Evolutionary conservation across 2,797 vertebrate species (phyloP), one percentile per base, ranked within the genome.

Genomic region (Rhinatrema bivittatum): DNA sequence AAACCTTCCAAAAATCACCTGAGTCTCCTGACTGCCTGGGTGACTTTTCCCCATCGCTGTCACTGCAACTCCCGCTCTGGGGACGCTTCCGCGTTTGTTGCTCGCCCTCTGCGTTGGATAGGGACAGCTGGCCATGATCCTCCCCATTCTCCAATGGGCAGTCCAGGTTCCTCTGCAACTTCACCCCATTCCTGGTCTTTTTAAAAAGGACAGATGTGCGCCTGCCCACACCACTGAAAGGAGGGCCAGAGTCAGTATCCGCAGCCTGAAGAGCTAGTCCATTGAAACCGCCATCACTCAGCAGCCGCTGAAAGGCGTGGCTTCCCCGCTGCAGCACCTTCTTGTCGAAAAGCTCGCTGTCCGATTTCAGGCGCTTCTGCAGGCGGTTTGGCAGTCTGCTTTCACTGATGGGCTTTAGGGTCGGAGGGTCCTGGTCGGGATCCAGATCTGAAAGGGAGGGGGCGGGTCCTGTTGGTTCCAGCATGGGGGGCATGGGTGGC

Each of bases 181-280:
- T 81, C 13, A 80, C 73, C 9, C 93, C 92, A 0, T 94, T 97
- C 74, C 91, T 95, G 20, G 91, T 91, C 64, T 97, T 98, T 69
- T 85, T 96, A 50, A 95, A 95, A 28, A 95, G 79, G 33, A 96
- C 72, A 1, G 94, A 91, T 0, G 93, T 94, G 31, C 91, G 85
- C 5, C 91, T 85, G 23, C 93, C 92, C 12, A 93, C 91, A 0
- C 84, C 86, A 2, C 76, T 78, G 3, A 78, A 70, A 3, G 68
- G 23, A n/a, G 82, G 69, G 2, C 61, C 73, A 11, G 74, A 42
- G 1, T 67, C 36, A 26, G 53, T 45, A 16, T 66, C 76, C 0
- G 72, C 43, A 32, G 52, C 23, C 0, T 58, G 23, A 36, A 76
- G 46, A 8, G 82, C 68, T 25, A 89, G 46, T 10, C 90, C 87